Percentiles rank a stretch among this genome's conserved stretches.
Conservation (phyloP, 2,113 vertebrate species). For the Terrapene triunguis region DNA sequence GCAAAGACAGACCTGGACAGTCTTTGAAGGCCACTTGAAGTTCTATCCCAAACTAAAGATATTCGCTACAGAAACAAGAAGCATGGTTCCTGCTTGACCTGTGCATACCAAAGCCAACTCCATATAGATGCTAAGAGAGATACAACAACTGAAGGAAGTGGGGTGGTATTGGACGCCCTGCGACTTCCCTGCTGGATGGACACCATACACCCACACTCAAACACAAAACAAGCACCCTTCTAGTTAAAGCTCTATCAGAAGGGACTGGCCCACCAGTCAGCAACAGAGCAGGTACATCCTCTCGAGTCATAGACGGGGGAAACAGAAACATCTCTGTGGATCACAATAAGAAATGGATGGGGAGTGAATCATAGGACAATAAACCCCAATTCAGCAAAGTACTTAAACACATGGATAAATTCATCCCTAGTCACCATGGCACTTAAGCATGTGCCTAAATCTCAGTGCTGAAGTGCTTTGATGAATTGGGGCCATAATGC, state of each 20-base stretch:
- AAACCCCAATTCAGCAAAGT: neutral
- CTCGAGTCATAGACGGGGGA: neutral
- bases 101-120: rapidly evolving
- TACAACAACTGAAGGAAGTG: rapidly evolving
- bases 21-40: neutral
- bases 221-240: neutral
- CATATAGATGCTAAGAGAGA: neutral
- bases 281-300: neutral
- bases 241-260: neutral
- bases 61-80: neutral
- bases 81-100: neutral
- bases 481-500: neutral
- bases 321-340: rapidly evolving
- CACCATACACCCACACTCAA: too few relatives aligned
- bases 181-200: neutral
- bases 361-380: neutral
- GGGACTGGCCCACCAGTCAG: neutral
- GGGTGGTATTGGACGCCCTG: rapidly evolving
- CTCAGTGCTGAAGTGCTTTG: neutral
- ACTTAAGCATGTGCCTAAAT: neutral
- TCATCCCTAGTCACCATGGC: neutral
- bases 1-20: neutral
- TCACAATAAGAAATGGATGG: neutral
- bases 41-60: neutral
- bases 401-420: neutral